Evolutionary conservation across 1,140 invertebrate genomes (phyloP), one percentile per base, ranked within the genome.

Genomic region (Ctenoplectra terminalis): DNA sequence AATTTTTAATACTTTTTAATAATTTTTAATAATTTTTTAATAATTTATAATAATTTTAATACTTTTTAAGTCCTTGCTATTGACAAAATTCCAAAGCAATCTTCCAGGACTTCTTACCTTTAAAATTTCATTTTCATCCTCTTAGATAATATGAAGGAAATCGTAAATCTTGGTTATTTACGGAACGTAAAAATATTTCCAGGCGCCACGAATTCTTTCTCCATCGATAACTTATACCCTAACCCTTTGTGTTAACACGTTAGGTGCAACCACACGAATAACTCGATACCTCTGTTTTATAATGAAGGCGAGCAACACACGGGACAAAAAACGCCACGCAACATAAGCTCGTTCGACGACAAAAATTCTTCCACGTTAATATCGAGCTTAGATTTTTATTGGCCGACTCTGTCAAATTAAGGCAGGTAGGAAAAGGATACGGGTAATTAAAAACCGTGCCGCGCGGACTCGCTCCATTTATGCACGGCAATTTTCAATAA

Each of bases 401-500:
- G 23, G 7, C 7, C 8, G 13, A 3, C 31, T 31, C 48, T 6
- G 52, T 34, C 50, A 58, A 63, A 9, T 43, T 54, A 64, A 29
- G 56, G 0, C 54, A 11, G 15, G 29, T 4, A 0, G 31, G 48
- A 78, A 78, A 71, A 52, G 17, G 3, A 11, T 15, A 8, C 31
- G 6, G 46, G 23, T 54, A 72, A 61, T 63, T 63, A 63, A 72
- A n/a, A 52, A 48, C 23, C 13, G 43, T 15, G 23, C 43, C 29
- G 40, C 8, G 26, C 23, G 20, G 23, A n/a, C 40, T 13, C 15
- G 43, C 15, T 34, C 17, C 11, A 66, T 78, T 71, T 58, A 40
- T 52, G 20, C 20, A 40, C 9, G 26, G n/a, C 31, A 40, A 56
- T 79, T 79, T 79, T 72, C 76, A 79, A 79, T 79, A 61, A 79